Conservation (phyloP, 2,797 vertebrate species). For the Danio jaintianensis region DNA sequence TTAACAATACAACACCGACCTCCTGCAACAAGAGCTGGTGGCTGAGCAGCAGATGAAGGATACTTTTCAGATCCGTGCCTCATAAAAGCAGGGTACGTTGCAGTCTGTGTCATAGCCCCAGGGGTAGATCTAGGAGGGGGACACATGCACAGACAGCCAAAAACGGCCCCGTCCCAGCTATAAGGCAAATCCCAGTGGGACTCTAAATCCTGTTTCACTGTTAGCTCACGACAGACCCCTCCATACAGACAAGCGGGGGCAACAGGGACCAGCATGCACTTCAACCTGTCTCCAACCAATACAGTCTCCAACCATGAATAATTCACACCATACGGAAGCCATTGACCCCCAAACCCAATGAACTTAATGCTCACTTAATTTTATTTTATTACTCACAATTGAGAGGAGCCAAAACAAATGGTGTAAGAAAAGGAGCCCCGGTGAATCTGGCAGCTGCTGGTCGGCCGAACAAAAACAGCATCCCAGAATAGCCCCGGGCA, state of each 20-base stretch:
- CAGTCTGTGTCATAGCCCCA: slow-evolving; percentile 79
- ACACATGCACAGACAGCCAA: slow-evolving; percentile 79
- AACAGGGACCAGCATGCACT: slow-evolving; percentile 78
- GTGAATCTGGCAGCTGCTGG: slow-evolving; percentile 58
- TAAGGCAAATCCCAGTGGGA: slow-evolving; percentile 79
- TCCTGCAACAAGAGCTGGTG: slow-evolving; percentile 72
- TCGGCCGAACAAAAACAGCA: slow-evolving; percentile 46
- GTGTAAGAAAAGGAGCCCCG: slow-evolving; percentile 37
- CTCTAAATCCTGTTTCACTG: slow-evolving; percentile 87
- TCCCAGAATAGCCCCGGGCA: slow-evolving; percentile 37
- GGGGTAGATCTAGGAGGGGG: slow-evolving; percentile 81
- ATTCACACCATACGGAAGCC: slow-evolving; percentile 84
- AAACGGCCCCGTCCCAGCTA: slow-evolving; percentile 74
- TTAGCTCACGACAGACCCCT: slow-evolving; percentile 82
- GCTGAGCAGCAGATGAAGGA: slow-evolving; percentile 82
- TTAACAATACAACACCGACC: slow-evolving; percentile 73
- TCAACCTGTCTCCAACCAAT: slow-evolving; percentile 71
- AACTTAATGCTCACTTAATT: slow-evolving; percentile 83
- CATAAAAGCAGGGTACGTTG: slow-evolving; percentile 71
- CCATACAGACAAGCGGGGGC: slow-evolving; percentile 81
- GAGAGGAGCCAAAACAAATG: slow-evolving; percentile 49
- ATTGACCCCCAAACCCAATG: slow-evolving; percentile 87
- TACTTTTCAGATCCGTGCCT: slow-evolving; percentile 74
- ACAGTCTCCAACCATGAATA: slow-evolving; percentile 84
- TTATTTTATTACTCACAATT: slow-evolving; percentile 68